phyloP scores from a whole-genome alignment of 2,113 vertebrate species.

The Indri indri region DNA sequence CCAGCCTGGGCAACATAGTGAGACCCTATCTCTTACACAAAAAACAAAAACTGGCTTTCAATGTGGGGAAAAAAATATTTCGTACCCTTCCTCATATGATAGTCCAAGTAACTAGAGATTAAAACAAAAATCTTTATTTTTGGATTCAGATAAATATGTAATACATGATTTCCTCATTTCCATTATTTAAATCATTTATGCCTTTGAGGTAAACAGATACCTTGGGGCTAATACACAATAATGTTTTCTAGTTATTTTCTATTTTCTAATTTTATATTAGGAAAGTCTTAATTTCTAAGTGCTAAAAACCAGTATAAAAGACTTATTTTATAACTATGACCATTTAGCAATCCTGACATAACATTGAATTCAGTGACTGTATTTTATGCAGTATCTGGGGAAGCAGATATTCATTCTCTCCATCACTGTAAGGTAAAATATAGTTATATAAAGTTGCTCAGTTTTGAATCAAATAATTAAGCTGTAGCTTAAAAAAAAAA shows the following conservation, averaged over 20 bases:
- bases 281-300: neutral
- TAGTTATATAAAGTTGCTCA: neutral
- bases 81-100: neutral
- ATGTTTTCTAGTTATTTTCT: neutral
- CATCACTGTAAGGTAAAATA: neutral
- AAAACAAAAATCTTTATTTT: neutral
- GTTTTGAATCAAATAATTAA: neutral
- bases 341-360: neutral
- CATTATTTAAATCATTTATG: neutral
- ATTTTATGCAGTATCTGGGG: neutral
- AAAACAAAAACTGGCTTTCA: neutral
- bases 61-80: neutral
- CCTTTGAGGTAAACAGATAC: neutral
- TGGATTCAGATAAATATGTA: neutral
- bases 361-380: neutral
- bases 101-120: neutral
- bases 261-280: neutral
- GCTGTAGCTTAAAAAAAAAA: neutral
- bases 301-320: neutral
- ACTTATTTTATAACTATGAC: neutral
- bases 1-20: neutral
- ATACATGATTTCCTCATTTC: neutral
- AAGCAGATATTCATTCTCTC: neutral
- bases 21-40: neutral
- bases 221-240: neutral